Percentiles rank a stretch among this genome's conserved stretches.
Conservation (phyloP, 2,797 vertebrate species). For the Glossophaga mutica region DNA sequence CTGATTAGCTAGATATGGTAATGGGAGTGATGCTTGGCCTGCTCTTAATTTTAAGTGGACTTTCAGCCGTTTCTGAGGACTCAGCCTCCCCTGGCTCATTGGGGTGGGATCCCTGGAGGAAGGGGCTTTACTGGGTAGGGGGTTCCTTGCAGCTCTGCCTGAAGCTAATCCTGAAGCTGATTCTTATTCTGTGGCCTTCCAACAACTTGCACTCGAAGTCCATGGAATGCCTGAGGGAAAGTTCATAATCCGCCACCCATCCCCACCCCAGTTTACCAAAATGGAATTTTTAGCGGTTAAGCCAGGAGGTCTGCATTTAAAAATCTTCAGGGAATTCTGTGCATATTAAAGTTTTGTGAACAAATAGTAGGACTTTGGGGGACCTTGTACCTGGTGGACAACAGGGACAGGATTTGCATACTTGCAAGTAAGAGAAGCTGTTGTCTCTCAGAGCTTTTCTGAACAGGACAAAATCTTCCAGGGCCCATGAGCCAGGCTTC, state of each 20-base stretch:
- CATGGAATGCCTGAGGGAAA: neutral
- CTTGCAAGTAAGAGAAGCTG: neutral
- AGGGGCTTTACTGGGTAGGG: neutral
- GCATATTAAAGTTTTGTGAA: neutral
- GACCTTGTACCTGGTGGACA: neutral
- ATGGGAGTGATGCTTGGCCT: neutral
- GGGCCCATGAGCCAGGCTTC: neutral
- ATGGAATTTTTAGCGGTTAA: neutral
- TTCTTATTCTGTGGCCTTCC: neutral
- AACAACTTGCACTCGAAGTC: neutral
- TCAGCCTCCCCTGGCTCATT: neutral
- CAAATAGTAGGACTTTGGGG: neutral
- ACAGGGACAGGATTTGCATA: neutral
- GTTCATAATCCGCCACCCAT: fast-evolving
- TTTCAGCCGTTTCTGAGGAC: neutral
- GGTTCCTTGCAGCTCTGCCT: neutral
- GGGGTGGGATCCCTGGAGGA: neutral
- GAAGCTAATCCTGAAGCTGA: neutral
- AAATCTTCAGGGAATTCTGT: neutral
- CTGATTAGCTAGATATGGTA: neutral
- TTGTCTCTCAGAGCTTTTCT: neutral
- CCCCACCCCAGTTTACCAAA: neutral
- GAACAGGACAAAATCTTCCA: neutral
- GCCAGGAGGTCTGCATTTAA: neutral
- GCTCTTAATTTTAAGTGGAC: neutral